Conservation (phyloP, 2,797 vertebrate genomes). For the Brotula barbata region DNA sequence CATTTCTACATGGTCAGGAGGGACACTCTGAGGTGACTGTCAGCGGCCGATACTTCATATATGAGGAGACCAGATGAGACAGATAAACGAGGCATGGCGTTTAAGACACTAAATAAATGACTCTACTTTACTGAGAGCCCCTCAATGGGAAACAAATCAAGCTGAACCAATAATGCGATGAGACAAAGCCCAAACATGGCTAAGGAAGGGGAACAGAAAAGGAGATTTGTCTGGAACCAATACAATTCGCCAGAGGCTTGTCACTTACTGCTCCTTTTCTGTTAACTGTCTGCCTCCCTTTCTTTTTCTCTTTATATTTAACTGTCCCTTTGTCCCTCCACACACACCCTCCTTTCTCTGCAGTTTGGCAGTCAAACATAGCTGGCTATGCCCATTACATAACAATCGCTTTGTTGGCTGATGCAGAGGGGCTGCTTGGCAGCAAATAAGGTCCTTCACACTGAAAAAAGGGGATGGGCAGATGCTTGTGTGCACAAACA, state of each 20-base stretch:
- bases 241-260: slow-evolving; percentile 62
- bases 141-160: slow-evolving; percentile 60
- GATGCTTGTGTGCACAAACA: slow-evolving; percentile 47
- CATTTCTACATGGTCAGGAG: slow-evolving; percentile 32
- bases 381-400: slow-evolving; percentile 55
- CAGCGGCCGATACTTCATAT: slow-evolving; percentile 55
- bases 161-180: slow-evolving; percentile 60
- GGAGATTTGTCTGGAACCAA: slow-evolving; percentile 67
- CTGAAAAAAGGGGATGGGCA: slow-evolving; percentile 25
- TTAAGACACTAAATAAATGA: slow-evolving; percentile 55
- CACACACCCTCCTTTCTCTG: slow-evolving; percentile 25
- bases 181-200: slow-evolving; percentile 57
- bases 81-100: slow-evolving; percentile 22
- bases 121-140: slow-evolving; percentile 48
- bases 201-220: slow-evolving; percentile 46
- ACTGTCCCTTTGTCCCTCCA: slow-evolving; percentile 43
- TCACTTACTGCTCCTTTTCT: slow-evolving; percentile 44
- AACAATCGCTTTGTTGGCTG: slow-evolving; percentile 62
- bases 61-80: slow-evolving; percentile 9
- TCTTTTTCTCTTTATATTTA: slow-evolving; percentile 43
- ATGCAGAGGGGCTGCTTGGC: slow-evolving; percentile 36
- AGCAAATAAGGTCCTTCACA: slow-evolving; percentile 39
- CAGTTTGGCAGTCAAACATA: slow-evolving; percentile 63
- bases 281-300: slow-evolving; percentile 31
- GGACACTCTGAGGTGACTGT: slow-evolving; percentile 44